Evolutionary conservation across 2,113 vertebrate species (phyloP), one percentile per base, ranked within the genome.

Genomic region (Lonchura striata): DNA sequence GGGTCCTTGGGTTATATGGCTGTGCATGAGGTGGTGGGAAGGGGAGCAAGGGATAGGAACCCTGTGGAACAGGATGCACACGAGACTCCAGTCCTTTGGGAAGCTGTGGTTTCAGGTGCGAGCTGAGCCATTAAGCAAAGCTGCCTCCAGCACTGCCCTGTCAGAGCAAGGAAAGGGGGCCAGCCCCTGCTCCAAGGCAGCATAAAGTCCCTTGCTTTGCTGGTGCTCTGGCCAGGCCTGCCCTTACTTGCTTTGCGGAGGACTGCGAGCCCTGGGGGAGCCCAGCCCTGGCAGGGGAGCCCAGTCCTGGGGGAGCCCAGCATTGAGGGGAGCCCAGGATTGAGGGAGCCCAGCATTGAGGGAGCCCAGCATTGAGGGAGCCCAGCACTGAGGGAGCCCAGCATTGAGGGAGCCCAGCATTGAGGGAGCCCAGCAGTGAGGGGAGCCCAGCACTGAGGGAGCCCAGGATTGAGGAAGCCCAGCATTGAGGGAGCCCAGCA

Each of bases 101-200:
- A 64, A 95, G 52, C 79, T 75, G 78, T 2, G 76, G 56, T 78
- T 88, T 92, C 80, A 81, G 76, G 64, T 78, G 46, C 0, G 6
- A 94, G 76, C 57, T 44, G 76, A 77, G 27, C 42, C 76, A 83
- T 65, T 54, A 66, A 74, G 23, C 39, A 92, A 69, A 85, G 81
- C 30, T 13, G 68, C 94, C 88, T 80, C 59, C 52, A 60, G 92
- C 82, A n/a, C 21, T 80, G 88, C 80, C 47, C 80, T 41, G 47
- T 27, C 20, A 12, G 44, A 64, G 72, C 56, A 81, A 15, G 64
- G 86, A 77, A 93, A 88, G 25, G 42, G 39, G 59, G 35, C 71
- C 82, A 87, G 65, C 44, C 81, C 74, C 44, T 86, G 93, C 81
- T 86, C 70, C 30, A 23, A 88, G 82, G 68, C 24, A 86, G 54